Evolutionary conservation across 2,797 vertebrate species (phyloP).

Genomic region (Nasua narica): DNA sequence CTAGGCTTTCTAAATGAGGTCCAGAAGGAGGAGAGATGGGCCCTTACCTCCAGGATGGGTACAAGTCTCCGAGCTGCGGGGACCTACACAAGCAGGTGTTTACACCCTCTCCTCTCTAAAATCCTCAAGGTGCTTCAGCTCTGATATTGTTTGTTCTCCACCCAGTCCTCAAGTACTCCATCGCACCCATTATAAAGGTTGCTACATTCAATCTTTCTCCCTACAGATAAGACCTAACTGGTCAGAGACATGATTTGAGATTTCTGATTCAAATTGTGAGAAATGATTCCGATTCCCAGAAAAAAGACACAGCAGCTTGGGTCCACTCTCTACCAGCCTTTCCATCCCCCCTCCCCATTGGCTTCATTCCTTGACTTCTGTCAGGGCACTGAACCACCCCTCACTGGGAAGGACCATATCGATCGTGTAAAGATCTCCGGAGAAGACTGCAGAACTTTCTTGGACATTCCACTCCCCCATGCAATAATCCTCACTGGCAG

Average conservation of each 20-base stretch:
- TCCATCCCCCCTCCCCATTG: fast-evolving
- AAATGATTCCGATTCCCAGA: background rate
- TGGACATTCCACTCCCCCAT: background rate
- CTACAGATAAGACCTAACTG: background rate
- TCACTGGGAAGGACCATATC: background rate
- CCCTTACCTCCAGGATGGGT: background rate
- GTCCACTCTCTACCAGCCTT: no score
- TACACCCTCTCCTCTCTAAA: background rate
- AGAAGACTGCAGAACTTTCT: background rate
- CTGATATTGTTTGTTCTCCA: background rate
- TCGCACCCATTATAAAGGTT: fast-evolving
- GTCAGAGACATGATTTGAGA: background rate
- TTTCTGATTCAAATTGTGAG: background rate
- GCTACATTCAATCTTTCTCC: background rate
- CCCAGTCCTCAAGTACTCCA: background rate
- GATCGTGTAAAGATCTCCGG: background rate
- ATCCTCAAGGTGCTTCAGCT: background rate
- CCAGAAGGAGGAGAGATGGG: fast-evolving
- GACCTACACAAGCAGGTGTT: fast-evolving
- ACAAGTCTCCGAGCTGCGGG: background rate
- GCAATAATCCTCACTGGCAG: background rate
- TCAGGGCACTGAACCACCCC: background rate
- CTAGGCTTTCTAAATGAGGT: background rate
- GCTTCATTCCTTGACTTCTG: background rate
- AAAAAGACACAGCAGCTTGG: background rate